phyloP scores from a whole-genome alignment of 2,797 vertebrate genomes.

The Aselliscus stoliczkanus region DNA sequence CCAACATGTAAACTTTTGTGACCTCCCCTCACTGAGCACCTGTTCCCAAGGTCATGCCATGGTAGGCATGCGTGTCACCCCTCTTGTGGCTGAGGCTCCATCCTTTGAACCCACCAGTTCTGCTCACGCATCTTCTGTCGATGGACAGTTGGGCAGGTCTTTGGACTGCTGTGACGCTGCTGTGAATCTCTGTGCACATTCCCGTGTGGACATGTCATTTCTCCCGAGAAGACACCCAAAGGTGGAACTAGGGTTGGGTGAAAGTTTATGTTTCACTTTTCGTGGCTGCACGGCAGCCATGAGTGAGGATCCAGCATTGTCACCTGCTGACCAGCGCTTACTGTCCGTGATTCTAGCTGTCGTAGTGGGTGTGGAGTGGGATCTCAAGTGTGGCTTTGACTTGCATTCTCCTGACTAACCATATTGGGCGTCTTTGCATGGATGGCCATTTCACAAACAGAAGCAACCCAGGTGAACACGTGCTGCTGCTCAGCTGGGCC shows the following conservation, averaged over 20 bases:
- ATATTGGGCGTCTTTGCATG: rapidly evolving
- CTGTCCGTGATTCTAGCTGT: not conserved
- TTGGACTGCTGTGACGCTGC: not conserved
- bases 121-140: too few relatives aligned
- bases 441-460: not conserved
- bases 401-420: not conserved
- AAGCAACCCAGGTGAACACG: not conserved
- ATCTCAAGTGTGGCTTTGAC: too few relatives aligned
- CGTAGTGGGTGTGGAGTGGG: not conserved
- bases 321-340: not conserved
- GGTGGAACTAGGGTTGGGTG: not conserved
- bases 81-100: too few relatives aligned
- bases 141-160: too few relatives aligned
- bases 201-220: not conserved
- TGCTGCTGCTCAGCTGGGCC: not conserved
- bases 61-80: too few relatives aligned
- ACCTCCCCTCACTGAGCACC: too few relatives aligned
- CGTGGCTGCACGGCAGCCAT: not conserved
- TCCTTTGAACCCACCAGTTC: too few relatives aligned
- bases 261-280: not conserved
- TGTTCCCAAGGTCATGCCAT: too few relatives aligned
- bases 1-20: too few relatives aligned
- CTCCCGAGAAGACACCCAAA: not conserved
- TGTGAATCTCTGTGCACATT: rapidly evolving
- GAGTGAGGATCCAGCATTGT: too few relatives aligned